Evolutionary conservation across 2,113 vertebrate genomes (phyloP).

Genomic region (Parus major): DNA sequence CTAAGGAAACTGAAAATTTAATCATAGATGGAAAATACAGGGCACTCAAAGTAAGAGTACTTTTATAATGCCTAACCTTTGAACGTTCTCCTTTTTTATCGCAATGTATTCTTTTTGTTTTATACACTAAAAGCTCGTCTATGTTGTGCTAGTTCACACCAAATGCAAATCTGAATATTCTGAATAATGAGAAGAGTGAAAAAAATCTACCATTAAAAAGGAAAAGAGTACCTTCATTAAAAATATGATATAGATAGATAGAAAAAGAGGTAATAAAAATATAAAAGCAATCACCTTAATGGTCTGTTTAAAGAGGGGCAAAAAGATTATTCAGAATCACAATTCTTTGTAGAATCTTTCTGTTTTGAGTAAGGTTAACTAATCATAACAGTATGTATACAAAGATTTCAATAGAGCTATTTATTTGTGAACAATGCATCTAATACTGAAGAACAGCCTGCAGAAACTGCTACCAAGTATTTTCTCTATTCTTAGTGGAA

Average conservation of each 20-base stretch:
- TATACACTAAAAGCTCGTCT: not conserved
- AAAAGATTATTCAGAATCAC: not conserved
- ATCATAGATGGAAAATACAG: not conserved
- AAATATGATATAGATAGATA: not conserved
- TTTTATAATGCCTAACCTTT: not conserved
- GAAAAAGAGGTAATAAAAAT: not conserved
- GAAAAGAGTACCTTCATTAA: not conserved
- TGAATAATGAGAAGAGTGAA: not conserved
- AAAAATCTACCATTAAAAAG: not conserved
- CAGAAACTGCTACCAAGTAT: not conserved
- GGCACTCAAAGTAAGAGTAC: not conserved
- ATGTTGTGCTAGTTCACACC: not conserved
- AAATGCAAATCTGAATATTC: not conserved
- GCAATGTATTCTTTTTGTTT: not conserved
- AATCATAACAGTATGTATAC: not conserved
- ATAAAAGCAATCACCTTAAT: not conserved
- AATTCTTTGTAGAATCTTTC: not conserved
- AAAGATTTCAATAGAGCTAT: not conserved
- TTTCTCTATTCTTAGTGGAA: not conserved
- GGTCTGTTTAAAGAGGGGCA: not conserved
- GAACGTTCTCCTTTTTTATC: not conserved
- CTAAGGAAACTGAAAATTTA: not conserved
- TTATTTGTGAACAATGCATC: not conserved
- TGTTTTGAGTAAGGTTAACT: not conserved
- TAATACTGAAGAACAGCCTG: not conserved